Evolutionary conservation across 2,888 invertebrate species (phyloP).

Genomic region (Sesamia inferens): DNA sequence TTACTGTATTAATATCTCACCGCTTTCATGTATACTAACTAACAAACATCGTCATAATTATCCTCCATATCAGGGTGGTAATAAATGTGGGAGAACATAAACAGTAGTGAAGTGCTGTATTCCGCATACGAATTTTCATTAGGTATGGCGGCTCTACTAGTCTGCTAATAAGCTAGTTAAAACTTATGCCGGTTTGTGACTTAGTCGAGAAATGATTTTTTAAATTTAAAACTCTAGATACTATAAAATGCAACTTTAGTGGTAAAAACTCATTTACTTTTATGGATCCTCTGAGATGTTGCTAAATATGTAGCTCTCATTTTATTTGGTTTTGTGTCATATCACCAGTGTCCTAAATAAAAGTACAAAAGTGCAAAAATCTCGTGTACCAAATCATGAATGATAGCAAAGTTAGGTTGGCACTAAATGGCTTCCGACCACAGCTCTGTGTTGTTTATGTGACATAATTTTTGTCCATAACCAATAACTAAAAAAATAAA

Average conservation of each 20-base stretch:
- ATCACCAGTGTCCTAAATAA: neutral
- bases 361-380: neutral
- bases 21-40: slow-evolving; percentile 29
- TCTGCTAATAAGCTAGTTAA: slow-evolving; percentile 33
- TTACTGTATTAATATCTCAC: neutral
- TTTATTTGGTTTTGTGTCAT: neutral
- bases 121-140: slow-evolving; percentile 50
- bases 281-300: neutral
- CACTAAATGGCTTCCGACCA: slow-evolving; percentile 33
- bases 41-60: slow-evolving; percentile 25
- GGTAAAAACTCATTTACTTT: neutral
- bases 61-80: slow-evolving; percentile 11
- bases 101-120: slow-evolving; percentile 46
- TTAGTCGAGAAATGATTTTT: slow-evolving; percentile 4
- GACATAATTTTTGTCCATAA: too few relatives aligned
- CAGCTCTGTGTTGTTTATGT: slow-evolving; percentile 19
- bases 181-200: slow-evolving; percentile 16
- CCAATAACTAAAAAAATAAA: too few relatives aligned
- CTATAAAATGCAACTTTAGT: neutral
- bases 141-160: slow-evolving; percentile 14
- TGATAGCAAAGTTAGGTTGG: slow-evolving; percentile 12
- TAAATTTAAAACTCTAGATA: slow-evolving; percentile 6
- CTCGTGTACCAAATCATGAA: slow-evolving; percentile 31
- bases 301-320: neutral
- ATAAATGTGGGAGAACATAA: slow-evolving; percentile 32